phyloP scores from a whole-genome alignment of 1,140 invertebrate species.

The Drosophila mayri region DNA sequence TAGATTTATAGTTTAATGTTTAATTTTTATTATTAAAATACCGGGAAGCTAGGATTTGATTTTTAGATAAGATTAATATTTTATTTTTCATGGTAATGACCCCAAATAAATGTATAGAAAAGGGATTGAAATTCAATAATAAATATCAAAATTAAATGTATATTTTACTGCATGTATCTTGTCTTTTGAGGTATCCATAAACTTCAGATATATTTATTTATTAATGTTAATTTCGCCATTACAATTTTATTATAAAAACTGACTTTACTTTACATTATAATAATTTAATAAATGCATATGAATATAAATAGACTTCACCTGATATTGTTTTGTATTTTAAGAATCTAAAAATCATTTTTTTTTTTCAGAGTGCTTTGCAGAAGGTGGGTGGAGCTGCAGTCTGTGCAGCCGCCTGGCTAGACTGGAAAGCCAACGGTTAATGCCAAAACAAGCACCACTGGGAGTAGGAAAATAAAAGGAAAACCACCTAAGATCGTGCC shows the following conservation, averaged over 20 bases:
- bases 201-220: neutral
- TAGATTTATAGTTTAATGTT: neutral
- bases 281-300: too few species aligned
- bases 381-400: conserved; percentile 38
- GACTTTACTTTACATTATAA: neutral
- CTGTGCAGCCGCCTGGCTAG: conserved; percentile 18
- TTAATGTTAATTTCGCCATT: too few species aligned
- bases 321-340: neutral
- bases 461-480: conserved; percentile 8
- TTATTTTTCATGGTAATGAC: too few species aligned
- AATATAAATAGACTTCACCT: neutral
- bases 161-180: too few species aligned
- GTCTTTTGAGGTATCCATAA: neutral
- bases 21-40: neutral
- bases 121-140: too few species aligned
- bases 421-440: conserved; percentile 46
- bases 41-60: too few species aligned
- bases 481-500: conserved; percentile 51
- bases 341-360: too few species aligned
- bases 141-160: too few species aligned
- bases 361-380: conserved; percentile 1
- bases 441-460: conserved; percentile 40
- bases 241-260: neutral
- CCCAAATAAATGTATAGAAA: too few species aligned
- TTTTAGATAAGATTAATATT: too few species aligned